Base-by-base conservation (phyloP, 2,888 invertebrate species). In the Sphaerophoria rueppellii region DNA sequence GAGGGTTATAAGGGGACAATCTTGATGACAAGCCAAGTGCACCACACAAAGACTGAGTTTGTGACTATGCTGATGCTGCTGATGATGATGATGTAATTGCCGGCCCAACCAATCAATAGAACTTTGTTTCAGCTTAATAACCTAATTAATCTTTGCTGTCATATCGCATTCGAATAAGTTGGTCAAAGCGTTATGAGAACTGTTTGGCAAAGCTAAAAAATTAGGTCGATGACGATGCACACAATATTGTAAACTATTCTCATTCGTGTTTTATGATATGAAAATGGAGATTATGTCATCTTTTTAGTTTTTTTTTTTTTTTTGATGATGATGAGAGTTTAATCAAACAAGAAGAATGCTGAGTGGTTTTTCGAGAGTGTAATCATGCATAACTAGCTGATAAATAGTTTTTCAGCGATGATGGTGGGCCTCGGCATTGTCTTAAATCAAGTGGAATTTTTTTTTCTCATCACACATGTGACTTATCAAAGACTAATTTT, bases 111-210 rank as follows among this genome's bases (percentile, higher is more conserved):
- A 76, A 85, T 85, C 76, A 85, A 85, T 85, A 85, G 73, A 76
- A 85, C 81, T 80, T 83, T 74, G 81, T 73, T 81, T 80, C 69
- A 55, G 65, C 73, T 81, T 77, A 77, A 81, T 85, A 85, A 85
- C 85, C 85, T 80, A 81, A 85, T 85, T 85, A 85, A 81, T 85
- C 76, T 81, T 63, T 34, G 69, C 61, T 72, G 72, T 80, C 80
- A 67, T 71, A 75, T 60, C 52, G 74, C 73, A 34, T 57, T 58
- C 40, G 7, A 34, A 46, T 40, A 65, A 65, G 37, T 73, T 83
- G 71, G 70, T 76, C 72, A 75, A 65, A 63, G 80, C 52, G 50
- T 71, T 74, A 63, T 79, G 73, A 54, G 70, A 60, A 67, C 48
- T 46, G 46, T 76, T 80, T 76, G 76, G 72, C 63, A 52, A 37